phyloP scores from a whole-genome alignment of 2,113 vertebrate genomes.

The Lota lota region DNA sequence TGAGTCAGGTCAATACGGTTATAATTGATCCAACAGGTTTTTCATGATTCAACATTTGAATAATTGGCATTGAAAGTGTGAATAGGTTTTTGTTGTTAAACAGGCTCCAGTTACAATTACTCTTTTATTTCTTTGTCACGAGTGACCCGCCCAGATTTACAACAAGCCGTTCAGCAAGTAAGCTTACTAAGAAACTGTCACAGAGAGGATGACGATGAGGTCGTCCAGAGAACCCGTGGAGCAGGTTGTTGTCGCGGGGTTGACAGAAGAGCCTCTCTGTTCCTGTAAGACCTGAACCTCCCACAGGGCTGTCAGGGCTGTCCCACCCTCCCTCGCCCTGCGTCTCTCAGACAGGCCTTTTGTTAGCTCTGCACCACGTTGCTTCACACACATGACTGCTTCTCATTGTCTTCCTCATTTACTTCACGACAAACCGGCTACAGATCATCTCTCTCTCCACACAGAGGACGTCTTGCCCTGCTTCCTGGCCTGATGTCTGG shows the following conservation, averaged over 20 bases:
- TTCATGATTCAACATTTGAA: no score
- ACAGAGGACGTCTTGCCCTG: not conserved
- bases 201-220: conserved; percentile 7
- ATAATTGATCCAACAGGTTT: no score
- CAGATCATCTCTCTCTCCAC: conserved; percentile 13
- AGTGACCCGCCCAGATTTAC: not conserved
- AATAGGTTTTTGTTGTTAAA: no score
- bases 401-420: conserved; percentile 56
- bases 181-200: no score
- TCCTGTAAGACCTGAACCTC: conserved; percentile 70
- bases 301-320: no score
- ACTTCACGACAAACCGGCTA: conserved; percentile 54
- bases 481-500: no score
- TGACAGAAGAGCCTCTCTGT: conserved; percentile 44
- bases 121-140: no score
- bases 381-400: conserved; percentile 64
- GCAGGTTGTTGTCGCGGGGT: conserved; percentile 62
- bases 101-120: no score
- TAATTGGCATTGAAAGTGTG: no score
- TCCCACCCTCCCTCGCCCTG: conserved; percentile 52
- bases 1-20: no score
- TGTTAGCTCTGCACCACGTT: conserved; percentile 54
- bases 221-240: conserved; percentile 50
- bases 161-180: not conserved
- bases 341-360: conserved; percentile 55